phyloP scores from a whole-genome alignment of 2,888 invertebrate genomes.

The Hermaeophaga mercurialis region DNA sequence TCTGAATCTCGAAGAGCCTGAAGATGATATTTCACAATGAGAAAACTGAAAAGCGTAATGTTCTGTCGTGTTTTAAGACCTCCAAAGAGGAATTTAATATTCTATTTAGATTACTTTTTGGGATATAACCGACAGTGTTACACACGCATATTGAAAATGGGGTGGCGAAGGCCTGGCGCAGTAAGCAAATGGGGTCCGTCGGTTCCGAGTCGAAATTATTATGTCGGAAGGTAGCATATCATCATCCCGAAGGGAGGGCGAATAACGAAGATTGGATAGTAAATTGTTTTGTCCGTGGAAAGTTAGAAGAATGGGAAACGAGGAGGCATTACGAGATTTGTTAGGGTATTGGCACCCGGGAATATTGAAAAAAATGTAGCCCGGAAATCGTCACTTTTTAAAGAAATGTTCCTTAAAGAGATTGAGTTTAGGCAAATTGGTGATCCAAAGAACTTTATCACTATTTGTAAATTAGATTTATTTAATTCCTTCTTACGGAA shows the following conservation, averaged over 20 bases:
- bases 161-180: conserved; percentile 22
- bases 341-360: conserved; percentile 18
- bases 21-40: neutral
- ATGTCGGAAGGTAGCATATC: conserved; percentile 26
- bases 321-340: conserved; percentile 18
- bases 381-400: neutral
- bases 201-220: conserved; percentile 18
- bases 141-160: conserved; percentile 28
- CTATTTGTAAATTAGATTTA: no score
- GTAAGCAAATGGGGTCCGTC: conserved; percentile 24
- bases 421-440: no score
- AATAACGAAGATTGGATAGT: conserved; percentile 22
- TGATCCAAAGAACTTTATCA: no score
- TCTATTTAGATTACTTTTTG: conserved; percentile 30
- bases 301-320: conserved; percentile 23
- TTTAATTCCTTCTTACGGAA: no score
- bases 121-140: conserved; percentile 23
- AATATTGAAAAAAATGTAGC: conserved; percentile 16
- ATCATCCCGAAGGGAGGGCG: conserved; percentile 23
- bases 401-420: neutral
- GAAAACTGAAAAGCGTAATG: conserved; percentile 2
- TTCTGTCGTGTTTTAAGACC: conserved; percentile 8
- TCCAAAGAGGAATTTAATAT: conserved; percentile 31
- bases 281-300: conserved; percentile 22
- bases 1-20: neutral